These are phyloP conservation scores for Schrankia costaestrigalis DNA, from an alignment of 2,888 invertebrate species.

Conservation along the genomic window DNA sequence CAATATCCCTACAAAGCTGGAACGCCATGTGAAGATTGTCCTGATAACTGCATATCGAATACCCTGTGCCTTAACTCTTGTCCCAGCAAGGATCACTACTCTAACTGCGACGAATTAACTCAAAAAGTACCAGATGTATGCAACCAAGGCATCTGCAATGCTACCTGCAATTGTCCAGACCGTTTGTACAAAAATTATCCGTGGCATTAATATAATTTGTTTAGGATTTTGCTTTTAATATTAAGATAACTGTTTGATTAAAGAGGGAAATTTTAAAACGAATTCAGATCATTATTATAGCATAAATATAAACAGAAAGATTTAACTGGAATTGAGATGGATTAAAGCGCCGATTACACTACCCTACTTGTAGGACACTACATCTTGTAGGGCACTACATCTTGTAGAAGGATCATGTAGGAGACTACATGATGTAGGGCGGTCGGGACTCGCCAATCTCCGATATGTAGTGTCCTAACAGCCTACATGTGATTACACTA, in stretches of 20 bases:
- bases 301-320: too few relatives aligned
- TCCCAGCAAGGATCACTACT: conserved; percentile 84
- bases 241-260: background rate
- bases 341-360: too few relatives aligned
- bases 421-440: too few relatives aligned
- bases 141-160: conserved; percentile 83
- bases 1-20: conserved; percentile 86
- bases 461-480: too few relatives aligned
- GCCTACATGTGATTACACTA: too few relatives aligned
- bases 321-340: too few relatives aligned
- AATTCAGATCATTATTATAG: too few relatives aligned
- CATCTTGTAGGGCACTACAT: too few relatives aligned
- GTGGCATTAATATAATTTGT: conserved; percentile 27
- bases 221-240: background rate
- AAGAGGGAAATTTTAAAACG: too few relatives aligned
- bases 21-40: conserved; percentile 83
- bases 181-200: conserved; percentile 65
- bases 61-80: conserved; percentile 89
- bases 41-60: conserved; percentile 81
- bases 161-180: conserved; percentile 85
- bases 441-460: too few relatives aligned
- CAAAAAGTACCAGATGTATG: conserved; percentile 57
- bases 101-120: conserved; percentile 84
- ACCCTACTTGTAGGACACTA: too few relatives aligned
- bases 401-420: too few relatives aligned